Evolutionary conservation across 2,113 vertebrate species (phyloP), one percentile per base, ranked within the genome.

Genomic region (Phalacrocorax pelagicus): DNA sequence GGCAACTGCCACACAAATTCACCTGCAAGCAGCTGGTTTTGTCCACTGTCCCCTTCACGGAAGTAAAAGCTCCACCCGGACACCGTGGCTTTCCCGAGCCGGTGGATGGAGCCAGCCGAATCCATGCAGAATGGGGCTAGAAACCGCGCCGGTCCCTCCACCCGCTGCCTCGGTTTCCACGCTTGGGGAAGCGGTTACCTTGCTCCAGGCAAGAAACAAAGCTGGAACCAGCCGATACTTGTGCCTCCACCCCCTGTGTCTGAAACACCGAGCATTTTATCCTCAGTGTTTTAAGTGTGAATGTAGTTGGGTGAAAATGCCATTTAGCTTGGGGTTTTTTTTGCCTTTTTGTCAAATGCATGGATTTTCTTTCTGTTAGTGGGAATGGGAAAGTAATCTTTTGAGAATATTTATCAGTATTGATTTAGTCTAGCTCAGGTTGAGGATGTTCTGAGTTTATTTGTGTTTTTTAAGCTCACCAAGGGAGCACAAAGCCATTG

Each of bases 1-100:
- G 92, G 97, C 91, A 96, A 96, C 97, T 83, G 74, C 85, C 94
- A 91, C 82, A 94, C 80, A 85, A 69, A 65, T 54, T 83, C 95
- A 96, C 83, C 96, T 97, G 94, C 74, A 15, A 92, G 95, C 88
- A 84, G 79, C 96, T 91, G 96, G 27, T 32, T 72, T 75, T 86
- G 82, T 6, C 65, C 92, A 11, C 34, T 6, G 85, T 51, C 47
- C 74, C 34, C 71, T 88, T 63, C 58, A 27, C 8, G 70, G 86
- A 23, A 51, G 61, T 27, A 72, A 81, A 90, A 84, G 49, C 42
- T n/a, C 91, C 94, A 84, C 14, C 72, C 95, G 65, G 75, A 15
- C 58, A 34, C 57, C 15, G 88, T 47, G 59, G 70, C 15, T 61
- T 34, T 66, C 46, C 23, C 0, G 4, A 63, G 46, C 38, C 0